A percentile compares a stretch with the other conserved stretches of the same genome.
Conservation (phyloP, 2,113 vertebrate species). For the Anarrhichthys ocellatus region DNA sequence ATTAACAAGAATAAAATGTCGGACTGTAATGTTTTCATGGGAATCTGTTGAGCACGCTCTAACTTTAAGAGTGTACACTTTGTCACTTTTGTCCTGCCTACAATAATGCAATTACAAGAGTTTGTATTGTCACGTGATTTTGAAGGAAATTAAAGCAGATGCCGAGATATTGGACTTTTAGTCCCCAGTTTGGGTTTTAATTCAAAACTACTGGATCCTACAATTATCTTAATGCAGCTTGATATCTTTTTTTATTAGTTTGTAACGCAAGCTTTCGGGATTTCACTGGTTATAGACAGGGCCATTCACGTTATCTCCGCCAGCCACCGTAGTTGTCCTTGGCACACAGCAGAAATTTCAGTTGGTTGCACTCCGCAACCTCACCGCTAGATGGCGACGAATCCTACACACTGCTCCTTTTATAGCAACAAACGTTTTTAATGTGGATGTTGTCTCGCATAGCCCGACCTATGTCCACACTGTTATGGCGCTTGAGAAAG, state of each 20-base stretch:
- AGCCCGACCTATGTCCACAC: neutral
- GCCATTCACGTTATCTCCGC: neutral
- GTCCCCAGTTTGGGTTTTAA: neutral
- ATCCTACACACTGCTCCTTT: neutral
- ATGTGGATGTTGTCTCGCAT: neutral
- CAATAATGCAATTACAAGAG: neutral
- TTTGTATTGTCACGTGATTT: neutral
- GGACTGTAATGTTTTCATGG: neutral
- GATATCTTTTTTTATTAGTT: neutral
- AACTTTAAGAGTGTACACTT: neutral
- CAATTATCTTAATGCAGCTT: neutral
- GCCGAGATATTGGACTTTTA: neutral
- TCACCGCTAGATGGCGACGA: neutral
- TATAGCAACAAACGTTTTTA: neutral
- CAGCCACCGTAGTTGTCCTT: too few species aligned
- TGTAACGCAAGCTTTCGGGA: neutral
- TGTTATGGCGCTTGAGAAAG: neutral
- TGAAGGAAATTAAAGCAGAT: neutral
- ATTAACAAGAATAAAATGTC: neutral
- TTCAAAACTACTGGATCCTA: neutral
- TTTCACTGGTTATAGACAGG: neutral
- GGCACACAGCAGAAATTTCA: neutral
- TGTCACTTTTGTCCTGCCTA: neutral
- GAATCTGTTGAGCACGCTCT: neutral
- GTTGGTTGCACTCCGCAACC: neutral